A percentile compares a stretch with the other conserved stretches of the same genome.
These are phyloP conservation scores for Lamellibrachia satsuma DNA, from an alignment of 2,888 invertebrate genomes.

Conservation along the genomic window DNA sequence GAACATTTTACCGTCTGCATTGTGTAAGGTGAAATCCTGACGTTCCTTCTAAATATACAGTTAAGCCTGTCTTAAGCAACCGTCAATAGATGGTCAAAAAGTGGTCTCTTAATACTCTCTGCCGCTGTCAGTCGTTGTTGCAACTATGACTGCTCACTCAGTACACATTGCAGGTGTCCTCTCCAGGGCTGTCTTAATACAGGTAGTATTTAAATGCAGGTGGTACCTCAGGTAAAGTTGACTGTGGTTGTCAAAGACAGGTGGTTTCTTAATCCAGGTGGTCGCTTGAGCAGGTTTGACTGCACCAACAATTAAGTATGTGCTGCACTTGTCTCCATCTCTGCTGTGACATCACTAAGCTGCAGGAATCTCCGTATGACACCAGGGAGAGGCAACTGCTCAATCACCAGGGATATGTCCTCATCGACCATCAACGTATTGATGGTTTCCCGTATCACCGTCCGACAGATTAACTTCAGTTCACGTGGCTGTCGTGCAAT, in stretches of 20 bases:
- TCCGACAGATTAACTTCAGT: slow-evolving; percentile 27
- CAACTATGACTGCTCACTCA: no score
- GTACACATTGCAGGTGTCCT: no score
- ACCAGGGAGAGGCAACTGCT: slow-evolving; percentile 28
- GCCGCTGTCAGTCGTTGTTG: no score
- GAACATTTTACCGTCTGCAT: not conserved
- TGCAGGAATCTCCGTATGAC: slow-evolving; percentile 28
- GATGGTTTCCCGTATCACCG: slow-evolving; percentile 27
- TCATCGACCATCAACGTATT: slow-evolving; percentile 26
- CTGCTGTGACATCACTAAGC: not conserved
- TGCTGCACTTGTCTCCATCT: not conserved
- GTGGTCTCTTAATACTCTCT: no score
- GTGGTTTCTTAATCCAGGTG: no score
- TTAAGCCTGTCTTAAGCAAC: no score
- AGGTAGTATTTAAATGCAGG: no score
- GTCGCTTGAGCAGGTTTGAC: no score
- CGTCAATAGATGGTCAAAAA: no score
- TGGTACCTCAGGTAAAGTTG: no score
- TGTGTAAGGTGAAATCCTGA: not conserved
- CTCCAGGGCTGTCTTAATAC: no score
- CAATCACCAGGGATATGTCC: slow-evolving; percentile 30
- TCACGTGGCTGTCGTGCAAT: slow-evolving; percentile 27
- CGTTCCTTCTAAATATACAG: not conserved
- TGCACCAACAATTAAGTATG: not conserved
- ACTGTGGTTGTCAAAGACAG: no score